Conservation (phyloP, 2,113 vertebrate species). For the Athene noctua region DNA sequence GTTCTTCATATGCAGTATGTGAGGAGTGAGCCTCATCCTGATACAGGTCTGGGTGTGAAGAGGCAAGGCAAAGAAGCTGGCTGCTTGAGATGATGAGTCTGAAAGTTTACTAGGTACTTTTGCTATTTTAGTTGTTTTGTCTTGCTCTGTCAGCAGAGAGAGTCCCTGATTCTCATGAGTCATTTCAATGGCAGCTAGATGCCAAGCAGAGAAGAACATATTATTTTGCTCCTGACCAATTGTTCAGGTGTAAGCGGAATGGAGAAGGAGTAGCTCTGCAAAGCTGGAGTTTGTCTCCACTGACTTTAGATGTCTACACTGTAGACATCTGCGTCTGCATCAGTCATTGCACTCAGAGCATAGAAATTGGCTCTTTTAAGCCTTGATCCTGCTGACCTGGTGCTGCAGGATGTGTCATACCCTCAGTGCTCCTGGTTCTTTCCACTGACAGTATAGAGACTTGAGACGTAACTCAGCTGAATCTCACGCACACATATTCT, state of each 20-base stretch:
- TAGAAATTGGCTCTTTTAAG: background rate
- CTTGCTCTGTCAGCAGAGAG: background rate
- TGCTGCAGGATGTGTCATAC: background rate
- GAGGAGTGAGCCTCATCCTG: background rate
- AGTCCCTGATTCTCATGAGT: background rate
- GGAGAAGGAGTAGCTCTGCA: background rate
- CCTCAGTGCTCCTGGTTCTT: background rate
- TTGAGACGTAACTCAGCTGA: background rate
- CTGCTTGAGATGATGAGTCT: background rate
- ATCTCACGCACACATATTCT: background rate
- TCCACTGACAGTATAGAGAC: background rate
- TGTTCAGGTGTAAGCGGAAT: background rate
- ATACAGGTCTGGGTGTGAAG: background rate
- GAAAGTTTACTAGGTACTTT: background rate
- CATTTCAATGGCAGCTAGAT: background rate
- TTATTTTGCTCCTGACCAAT: background rate
- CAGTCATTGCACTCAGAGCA: background rate
- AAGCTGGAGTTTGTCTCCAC: background rate
- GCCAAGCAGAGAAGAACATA: background rate
- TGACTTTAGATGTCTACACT: background rate
- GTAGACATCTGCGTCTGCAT: background rate
- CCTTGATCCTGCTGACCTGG: background rate
- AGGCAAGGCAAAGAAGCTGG: background rate
- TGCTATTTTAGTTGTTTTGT: background rate
- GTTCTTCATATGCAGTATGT: background rate